Conservation (phyloP, 2,888 invertebrate species). For the Orchesellides sinensis region DNA sequence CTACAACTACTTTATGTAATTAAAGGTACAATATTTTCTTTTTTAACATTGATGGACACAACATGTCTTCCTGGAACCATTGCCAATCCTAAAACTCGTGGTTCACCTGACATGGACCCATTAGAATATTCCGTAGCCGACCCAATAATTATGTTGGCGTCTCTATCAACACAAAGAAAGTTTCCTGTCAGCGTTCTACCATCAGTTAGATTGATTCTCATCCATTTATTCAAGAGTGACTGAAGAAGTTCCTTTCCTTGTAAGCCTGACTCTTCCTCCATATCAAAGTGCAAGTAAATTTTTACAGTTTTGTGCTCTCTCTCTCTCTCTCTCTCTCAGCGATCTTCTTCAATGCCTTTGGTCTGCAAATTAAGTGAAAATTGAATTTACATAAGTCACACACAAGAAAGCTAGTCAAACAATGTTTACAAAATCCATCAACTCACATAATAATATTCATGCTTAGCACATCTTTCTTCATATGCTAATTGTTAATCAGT, state of each 20-base stretch:
- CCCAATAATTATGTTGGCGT: constrained; percentile 74
- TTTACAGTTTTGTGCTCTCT: neutral
- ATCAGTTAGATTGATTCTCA: constrained; percentile 73
- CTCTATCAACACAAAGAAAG: constrained; percentile 74
- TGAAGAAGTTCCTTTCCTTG: constrained; percentile 71
- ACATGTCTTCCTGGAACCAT: constrained; percentile 75
- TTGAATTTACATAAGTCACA: neutral
- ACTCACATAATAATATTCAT: too few species aligned
- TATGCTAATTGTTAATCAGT: too few species aligned
- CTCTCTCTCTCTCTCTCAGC: too few species aligned
- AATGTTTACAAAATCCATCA: too few species aligned
- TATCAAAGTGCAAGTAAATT: constrained; percentile 17
- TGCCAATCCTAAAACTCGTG: constrained; percentile 73
- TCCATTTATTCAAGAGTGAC: constrained; percentile 71
- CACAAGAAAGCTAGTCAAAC: too few species aligned
- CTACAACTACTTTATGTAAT: constrained; percentile 12
- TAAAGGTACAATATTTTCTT: constrained; percentile 44
- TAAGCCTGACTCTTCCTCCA: constrained; percentile 55
- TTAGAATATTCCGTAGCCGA: constrained; percentile 72
- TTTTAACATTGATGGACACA: constrained; percentile 70
- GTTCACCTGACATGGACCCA: constrained; percentile 70
- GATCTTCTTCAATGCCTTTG: constrained; percentile 11
- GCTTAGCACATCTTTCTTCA: too few species aligned
- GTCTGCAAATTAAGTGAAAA: constrained; percentile 30
- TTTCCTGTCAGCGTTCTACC: constrained; percentile 73